Evolutionary conservation across 2,113 vertebrate species (phyloP).

Genomic region (Dasyprocta punctata): DNA sequence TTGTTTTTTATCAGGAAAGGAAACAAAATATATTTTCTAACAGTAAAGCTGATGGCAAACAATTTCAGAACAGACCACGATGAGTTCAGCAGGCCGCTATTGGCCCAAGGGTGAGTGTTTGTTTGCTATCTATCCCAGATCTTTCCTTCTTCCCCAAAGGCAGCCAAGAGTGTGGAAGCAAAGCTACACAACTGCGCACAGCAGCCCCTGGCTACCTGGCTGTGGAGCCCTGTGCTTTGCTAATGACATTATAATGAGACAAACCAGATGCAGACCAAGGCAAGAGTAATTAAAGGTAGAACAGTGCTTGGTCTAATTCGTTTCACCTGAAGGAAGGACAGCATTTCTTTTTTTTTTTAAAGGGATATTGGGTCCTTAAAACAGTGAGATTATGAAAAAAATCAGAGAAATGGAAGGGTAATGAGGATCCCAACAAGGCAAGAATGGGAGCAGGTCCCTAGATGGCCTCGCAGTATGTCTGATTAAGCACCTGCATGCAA

Average conservation of each 20-base stretch:
- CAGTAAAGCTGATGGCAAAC: neutral
- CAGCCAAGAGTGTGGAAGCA: neutral
- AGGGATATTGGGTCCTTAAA: neutral
- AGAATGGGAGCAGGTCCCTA: accelerated
- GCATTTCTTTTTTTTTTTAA: neutral
- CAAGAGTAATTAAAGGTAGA: constrained; percentile 24
- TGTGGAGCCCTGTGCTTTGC: neutral
- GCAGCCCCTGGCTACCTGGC: neutral
- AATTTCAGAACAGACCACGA: neutral
- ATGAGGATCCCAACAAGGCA: neutral
- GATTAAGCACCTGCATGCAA: too few relatives aligned
- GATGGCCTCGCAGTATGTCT: neutral
- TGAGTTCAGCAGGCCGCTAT: neutral
- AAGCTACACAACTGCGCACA: neutral
- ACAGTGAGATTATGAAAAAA: neutral
- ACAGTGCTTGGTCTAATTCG: neutral
- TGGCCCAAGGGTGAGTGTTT: accelerated
- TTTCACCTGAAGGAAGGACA: neutral
- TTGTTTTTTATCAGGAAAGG: constrained; percentile 19
- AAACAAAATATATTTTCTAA: constrained; percentile 7
- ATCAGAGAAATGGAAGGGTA: neutral
- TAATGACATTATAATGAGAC: neutral
- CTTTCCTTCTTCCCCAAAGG: neutral
- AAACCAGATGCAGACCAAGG: neutral
- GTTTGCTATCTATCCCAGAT: neutral